Conservation (phyloP, 1,140 invertebrate genomes). For the Ephestia elutella region DNA sequence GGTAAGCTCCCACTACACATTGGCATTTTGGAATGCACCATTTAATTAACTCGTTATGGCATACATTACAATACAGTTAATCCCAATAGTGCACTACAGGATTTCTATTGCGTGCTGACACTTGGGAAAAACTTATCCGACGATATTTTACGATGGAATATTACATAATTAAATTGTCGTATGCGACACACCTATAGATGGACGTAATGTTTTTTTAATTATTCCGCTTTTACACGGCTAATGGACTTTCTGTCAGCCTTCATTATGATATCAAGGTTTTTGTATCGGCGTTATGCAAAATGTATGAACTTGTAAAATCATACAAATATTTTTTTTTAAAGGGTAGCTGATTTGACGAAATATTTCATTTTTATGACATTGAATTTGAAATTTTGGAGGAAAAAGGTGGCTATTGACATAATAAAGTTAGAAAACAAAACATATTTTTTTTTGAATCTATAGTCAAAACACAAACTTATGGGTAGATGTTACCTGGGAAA, state of each 20-base stretch:
- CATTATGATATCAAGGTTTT: neutral
- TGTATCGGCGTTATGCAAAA: neutral
- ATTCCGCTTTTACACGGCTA: neutral
- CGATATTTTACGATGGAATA: neutral
- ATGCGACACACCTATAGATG: neutral
- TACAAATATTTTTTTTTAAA: neutral
- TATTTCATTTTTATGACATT: no score
- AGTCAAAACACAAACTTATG: no score
- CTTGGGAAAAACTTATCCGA: neutral
- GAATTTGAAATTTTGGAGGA: no score
- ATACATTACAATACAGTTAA: neutral
- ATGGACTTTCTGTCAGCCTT: neutral
- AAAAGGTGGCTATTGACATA: no score
- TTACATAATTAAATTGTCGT: conserved; percentile 1
- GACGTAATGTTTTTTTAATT: neutral
- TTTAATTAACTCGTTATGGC: neutral
- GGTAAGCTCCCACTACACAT: no score
- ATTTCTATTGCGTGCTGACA: neutral
- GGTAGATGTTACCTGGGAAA: no score
- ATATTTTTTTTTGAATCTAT: no score
- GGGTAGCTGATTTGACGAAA: no score
- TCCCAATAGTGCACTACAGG: neutral
- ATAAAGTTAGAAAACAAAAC: no score
- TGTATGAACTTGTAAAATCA: neutral
- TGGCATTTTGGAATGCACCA: neutral